Evolutionary conservation across 1,140 invertebrate genomes (phyloP).

Genomic region (Drosophila funebris): DNA sequence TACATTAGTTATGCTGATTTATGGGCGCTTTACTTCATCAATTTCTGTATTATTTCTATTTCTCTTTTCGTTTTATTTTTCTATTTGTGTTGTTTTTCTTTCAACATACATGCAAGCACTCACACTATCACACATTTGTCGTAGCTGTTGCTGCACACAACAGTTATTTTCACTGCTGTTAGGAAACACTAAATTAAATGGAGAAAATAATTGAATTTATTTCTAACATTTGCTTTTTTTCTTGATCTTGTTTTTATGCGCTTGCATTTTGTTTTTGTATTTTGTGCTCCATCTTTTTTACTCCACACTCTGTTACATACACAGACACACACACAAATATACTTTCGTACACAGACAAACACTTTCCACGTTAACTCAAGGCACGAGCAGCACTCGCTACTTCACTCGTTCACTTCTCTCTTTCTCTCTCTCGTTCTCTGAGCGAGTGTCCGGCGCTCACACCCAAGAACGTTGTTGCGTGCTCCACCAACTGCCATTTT

Average conservation of each 20-base stretch:
- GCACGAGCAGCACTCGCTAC: constrained; percentile 47
- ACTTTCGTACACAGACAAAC: constrained; percentile 26
- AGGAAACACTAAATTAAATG: constrained; percentile 25
- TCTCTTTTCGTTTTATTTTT: constrained; percentile 31
- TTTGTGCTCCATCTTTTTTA: constrained; percentile 52
- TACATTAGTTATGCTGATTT: constrained; percentile 45
- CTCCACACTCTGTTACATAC: constrained; percentile 44
- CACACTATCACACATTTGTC: constrained; percentile 35
- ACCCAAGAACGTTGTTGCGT: constrained; percentile 48
- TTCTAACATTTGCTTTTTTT: constrained; percentile 8
- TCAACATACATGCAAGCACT: constrained; percentile 19
- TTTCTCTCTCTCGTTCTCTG: constrained; percentile 15
- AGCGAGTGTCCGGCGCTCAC: constrained; percentile 51
- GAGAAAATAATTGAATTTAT: constrained; percentile 5
- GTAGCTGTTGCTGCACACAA: constrained; percentile 27
- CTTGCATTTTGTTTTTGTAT: constrained; percentile 49
- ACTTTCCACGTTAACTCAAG: constrained; percentile 51
- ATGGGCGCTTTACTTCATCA: constrained; percentile 40
- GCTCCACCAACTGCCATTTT: constrained; percentile 57
- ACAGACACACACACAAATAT: constrained; percentile 12
- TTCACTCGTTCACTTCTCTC: constrained; percentile 39
- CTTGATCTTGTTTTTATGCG: constrained; percentile 17
- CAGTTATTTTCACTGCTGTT: constrained; percentile 48
- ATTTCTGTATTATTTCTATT: constrained; percentile 32
- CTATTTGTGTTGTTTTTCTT: constrained; percentile 43